Percentiles rank a stretch among this genome's conserved stretches.
phyloP scores from a whole-genome alignment of 1,140 invertebrate species.

The Drosophila mojavensis region DNA sequence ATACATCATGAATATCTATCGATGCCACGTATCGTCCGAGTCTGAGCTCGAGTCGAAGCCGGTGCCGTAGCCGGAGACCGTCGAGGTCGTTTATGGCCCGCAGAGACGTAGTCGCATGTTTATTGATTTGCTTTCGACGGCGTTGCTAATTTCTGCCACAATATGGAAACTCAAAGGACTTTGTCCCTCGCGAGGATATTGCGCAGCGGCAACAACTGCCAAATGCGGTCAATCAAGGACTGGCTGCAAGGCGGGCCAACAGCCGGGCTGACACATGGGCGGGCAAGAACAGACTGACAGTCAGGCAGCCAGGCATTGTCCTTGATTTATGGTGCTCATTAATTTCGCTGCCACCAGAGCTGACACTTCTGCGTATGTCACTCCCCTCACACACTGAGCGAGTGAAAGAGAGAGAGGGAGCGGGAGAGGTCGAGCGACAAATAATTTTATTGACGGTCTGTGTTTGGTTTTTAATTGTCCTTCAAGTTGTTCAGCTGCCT shows the following conservation, averaged over 20 bases:
- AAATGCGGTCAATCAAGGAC: slow-evolving; percentile 55
- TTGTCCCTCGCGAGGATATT: slow-evolving; percentile 20
- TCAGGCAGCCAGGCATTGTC: slow-evolving; percentile 29
- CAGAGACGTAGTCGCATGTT: slow-evolving; percentile 32
- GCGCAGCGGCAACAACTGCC: slow-evolving; percentile 7
- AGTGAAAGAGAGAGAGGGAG: neutral
- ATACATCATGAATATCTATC: slow-evolving; percentile 51
- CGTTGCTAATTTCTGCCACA: slow-evolving; percentile 51
- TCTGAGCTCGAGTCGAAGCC: slow-evolving; percentile 3
- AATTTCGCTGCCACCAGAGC: slow-evolving; percentile 41
- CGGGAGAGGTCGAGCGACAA: slow-evolving; percentile 25
- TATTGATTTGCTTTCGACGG: slow-evolving; percentile 46
- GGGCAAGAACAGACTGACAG: neutral
- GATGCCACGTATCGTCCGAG: slow-evolving; percentile 28
- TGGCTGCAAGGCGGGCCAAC: slow-evolving; percentile 24
- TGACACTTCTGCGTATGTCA: slow-evolving; percentile 45
- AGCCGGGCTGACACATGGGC: neutral
- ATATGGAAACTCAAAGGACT: slow-evolving; percentile 23
- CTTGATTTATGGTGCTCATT: slow-evolving; percentile 56
- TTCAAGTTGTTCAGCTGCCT: slow-evolving; percentile 44
- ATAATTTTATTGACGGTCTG: slow-evolving; percentile 57
- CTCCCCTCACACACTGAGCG: slow-evolving; percentile 1
- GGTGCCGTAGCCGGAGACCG: neutral
- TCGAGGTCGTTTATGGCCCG: slow-evolving; percentile 31
- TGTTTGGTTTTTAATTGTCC: slow-evolving; percentile 59